phyloP scores from a whole-genome alignment of 1,140 invertebrate species.

The Drosophila elegans region DNA sequence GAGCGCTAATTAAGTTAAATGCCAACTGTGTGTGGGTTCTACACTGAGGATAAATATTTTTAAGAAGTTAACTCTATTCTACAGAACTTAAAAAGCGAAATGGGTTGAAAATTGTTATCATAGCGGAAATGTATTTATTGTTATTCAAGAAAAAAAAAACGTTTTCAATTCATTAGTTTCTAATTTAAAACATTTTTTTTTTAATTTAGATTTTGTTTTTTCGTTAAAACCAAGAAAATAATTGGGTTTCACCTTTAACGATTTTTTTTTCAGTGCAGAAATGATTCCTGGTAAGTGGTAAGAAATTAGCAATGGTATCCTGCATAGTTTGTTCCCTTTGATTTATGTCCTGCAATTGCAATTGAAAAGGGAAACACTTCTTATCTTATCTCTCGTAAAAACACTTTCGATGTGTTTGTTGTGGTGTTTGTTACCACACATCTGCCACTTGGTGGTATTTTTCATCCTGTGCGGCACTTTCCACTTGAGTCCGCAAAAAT shows the following conservation, averaged over 20 bases:
- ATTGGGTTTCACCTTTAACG: too few species aligned
- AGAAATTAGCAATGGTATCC: conserved; percentile 46
- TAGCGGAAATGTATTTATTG: too few species aligned
- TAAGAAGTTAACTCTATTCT: too few species aligned
- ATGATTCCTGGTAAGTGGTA: conserved; percentile 20
- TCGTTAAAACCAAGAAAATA: too few species aligned
- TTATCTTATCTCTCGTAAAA: conserved; percentile 29
- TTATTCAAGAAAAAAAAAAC: too few species aligned
- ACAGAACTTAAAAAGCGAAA: too few species aligned
- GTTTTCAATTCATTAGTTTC: too few species aligned
- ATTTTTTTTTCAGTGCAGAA: background rate
- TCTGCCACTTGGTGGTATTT: conserved; percentile 32
- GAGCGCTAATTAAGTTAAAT: conserved; percentile 76
- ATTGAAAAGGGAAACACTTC: conserved; percentile 23
- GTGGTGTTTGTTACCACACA: conserved; percentile 30
- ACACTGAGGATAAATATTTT: conserved; percentile 2
- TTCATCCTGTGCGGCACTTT: conserved; percentile 30
- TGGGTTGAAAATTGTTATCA: too few species aligned
- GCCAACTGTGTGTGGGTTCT: conserved; percentile 51
- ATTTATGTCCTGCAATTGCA: conserved; percentile 48
- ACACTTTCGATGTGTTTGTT: conserved; percentile 48
- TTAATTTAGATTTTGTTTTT: too few species aligned
- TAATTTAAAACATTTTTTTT: too few species aligned
- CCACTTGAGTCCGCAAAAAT: conserved; percentile 48
- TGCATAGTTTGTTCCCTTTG: conserved; percentile 10